Conservation (phyloP, 2,113 vertebrate species). For the Spea bombifrons region DNA sequence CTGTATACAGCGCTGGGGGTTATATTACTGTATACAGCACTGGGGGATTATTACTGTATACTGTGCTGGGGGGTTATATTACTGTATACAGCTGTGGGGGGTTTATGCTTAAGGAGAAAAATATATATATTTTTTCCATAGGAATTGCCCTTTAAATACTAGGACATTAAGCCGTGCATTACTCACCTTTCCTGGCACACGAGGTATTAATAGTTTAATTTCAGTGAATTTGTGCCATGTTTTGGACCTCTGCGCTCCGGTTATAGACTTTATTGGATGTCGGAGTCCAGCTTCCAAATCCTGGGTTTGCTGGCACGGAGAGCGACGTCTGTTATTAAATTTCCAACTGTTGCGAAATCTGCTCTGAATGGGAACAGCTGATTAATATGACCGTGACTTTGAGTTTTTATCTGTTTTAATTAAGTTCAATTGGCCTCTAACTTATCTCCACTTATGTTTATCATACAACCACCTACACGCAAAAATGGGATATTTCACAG, state of each 20-base stretch:
- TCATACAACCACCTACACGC: neutral
- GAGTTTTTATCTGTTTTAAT: conserved; percentile 17
- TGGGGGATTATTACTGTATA: too few species aligned
- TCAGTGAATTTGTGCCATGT: neutral
- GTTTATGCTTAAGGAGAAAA: too few species aligned
- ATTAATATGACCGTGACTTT: neutral
- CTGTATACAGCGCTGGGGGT: too few species aligned
- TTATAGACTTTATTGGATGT: conserved; percentile 2
- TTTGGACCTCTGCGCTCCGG: neutral
- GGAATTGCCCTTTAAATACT: too few species aligned
- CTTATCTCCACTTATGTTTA: conserved; percentile 3
- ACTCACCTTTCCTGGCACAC: too few species aligned
- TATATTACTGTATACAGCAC: too few species aligned
- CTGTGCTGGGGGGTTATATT: too few species aligned
- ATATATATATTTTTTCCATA: too few species aligned
- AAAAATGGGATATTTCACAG: neutral
- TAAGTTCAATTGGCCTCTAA: conserved; percentile 13
- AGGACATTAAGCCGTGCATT: too few species aligned
- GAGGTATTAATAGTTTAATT: neutral
- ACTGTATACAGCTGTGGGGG: too few species aligned
- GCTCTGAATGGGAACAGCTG: conserved; percentile 6
- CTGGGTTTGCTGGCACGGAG: neutral
- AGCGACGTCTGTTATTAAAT: conserved; percentile 4
- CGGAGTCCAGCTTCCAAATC: neutral
- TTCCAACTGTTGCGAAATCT: conserved; percentile 12